These are phyloP conservation scores for Dryobotodes eremita DNA, from an alignment of 2,888 invertebrate genomes.

Conservation along the genomic window DNA sequence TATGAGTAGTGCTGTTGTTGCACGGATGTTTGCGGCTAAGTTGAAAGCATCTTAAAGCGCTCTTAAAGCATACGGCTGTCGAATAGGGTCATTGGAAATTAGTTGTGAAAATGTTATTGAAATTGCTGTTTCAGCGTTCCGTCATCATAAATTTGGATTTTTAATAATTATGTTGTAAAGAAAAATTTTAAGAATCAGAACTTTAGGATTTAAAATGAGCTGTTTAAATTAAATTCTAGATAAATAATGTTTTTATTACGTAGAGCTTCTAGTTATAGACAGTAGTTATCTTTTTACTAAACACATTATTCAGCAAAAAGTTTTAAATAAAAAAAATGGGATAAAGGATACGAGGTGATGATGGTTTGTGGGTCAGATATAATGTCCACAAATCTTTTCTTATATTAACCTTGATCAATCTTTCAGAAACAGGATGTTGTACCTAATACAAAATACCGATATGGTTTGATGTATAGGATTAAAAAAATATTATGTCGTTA, in stretches of 20 bases:
- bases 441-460: neutral
- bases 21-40: neutral
- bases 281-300: neutral
- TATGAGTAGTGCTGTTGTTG: neutral
- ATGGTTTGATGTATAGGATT: neutral
- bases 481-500: slow-evolving; percentile 4
- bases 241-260: neutral
- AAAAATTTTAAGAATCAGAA: neutral
- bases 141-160: neutral
- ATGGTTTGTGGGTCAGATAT: neutral
- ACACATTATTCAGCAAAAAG: neutral
- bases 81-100: neutral
- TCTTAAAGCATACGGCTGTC: neutral
- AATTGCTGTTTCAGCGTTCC: neutral
- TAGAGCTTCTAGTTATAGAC: neutral
- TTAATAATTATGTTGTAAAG: neutral
- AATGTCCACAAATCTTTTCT: neutral
- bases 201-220: no score
- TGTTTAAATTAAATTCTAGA: neutral
- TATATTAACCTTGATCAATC: neutral
- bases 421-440: neutral
- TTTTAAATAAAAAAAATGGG: neutral
- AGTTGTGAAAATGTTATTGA: neutral
- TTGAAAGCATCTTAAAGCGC: neutral
- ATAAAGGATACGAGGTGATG: neutral